Evolutionary conservation across 2,113 vertebrate species (phyloP).

Genomic region (Seriola quinqueradiata): DNA sequence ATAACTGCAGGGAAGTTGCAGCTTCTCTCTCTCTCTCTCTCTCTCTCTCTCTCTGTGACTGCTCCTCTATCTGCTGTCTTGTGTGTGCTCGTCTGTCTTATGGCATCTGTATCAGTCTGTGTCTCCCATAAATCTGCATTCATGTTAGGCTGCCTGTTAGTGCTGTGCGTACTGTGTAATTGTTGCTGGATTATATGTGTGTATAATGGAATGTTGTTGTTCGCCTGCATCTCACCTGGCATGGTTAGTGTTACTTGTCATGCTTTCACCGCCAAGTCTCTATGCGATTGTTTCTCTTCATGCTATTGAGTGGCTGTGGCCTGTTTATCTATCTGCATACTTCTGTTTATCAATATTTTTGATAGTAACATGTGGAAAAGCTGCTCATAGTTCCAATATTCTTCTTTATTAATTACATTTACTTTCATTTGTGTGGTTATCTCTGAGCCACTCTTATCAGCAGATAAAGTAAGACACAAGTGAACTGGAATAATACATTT

Average conservation of each 20-base stretch:
- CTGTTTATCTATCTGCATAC: neutral
- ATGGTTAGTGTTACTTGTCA: neutral
- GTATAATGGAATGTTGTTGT: slow-evolving; percentile 1
- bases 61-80: slow-evolving; percentile 30
- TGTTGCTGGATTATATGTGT: neutral
- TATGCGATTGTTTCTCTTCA: neutral
- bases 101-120: slow-evolving; percentile 23
- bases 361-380: neutral
- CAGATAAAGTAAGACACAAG: no score
- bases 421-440: neutral
- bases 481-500: slow-evolving; percentile 6
- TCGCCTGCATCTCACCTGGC: slow-evolving; percentile 1
- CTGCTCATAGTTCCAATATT: neutral
- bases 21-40: slow-evolving; percentile 22
- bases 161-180: neutral
- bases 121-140: slow-evolving; percentile 23
- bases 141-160: neutral
- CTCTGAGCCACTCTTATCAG: neutral
- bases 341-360: neutral
- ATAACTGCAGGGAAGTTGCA: slow-evolving; percentile 31
- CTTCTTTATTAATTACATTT: neutral
- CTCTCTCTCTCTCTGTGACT: slow-evolving; percentile 25
- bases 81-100: slow-evolving; percentile 29
- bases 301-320: neutral
- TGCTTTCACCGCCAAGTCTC: neutral